phyloP scores from a whole-genome alignment of 1,140 invertebrate genomes.

The Monomorium pharaonis region DNA sequence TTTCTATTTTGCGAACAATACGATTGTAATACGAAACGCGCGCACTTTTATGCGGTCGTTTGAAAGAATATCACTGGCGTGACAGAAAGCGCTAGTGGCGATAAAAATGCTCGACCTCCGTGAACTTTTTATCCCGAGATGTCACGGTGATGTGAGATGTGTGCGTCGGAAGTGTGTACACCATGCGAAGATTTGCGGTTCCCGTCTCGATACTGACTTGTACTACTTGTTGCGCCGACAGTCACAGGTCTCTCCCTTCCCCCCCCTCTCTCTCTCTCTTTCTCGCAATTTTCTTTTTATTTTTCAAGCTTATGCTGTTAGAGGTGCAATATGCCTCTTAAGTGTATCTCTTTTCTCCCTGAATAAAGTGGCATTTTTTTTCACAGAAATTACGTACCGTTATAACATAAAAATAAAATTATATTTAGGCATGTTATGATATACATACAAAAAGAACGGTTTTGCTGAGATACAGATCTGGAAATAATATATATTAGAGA shows the following conservation, averaged over 20 bases:
- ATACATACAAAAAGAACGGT: no score
- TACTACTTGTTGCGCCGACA: slow-evolving; percentile 61
- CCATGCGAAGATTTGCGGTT: slow-evolving; percentile 57
- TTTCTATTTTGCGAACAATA: slow-evolving; percentile 3
- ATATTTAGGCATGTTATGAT: not conserved
- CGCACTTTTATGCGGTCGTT: not conserved
- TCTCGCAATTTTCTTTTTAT: slow-evolving; percentile 36
- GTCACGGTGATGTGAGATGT: slow-evolving; percentile 45
- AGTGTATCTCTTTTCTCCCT: not conserved
- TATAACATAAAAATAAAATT: not conserved
- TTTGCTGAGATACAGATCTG: no score
- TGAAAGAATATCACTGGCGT: slow-evolving; percentile 2
- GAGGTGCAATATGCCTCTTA: not conserved
- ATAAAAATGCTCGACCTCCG: slow-evolving; percentile 45
- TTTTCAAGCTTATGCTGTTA: not conserved
- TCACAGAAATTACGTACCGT: not conserved
- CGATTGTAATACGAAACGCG: not conserved
- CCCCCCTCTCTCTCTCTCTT: no score
- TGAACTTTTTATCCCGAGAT: slow-evolving; percentile 60
- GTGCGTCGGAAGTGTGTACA: slow-evolving; percentile 50
- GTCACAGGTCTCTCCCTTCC: slow-evolving; percentile 3
- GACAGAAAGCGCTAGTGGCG: not conserved
- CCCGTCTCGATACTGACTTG: slow-evolving; percentile 55
- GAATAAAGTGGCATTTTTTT: not conserved
- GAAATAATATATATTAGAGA: no score